Evolutionary conservation across 1,140 invertebrate genomes (phyloP), one percentile per base, ranked within the genome.

Genomic region (Drosophila baimaii): DNA sequence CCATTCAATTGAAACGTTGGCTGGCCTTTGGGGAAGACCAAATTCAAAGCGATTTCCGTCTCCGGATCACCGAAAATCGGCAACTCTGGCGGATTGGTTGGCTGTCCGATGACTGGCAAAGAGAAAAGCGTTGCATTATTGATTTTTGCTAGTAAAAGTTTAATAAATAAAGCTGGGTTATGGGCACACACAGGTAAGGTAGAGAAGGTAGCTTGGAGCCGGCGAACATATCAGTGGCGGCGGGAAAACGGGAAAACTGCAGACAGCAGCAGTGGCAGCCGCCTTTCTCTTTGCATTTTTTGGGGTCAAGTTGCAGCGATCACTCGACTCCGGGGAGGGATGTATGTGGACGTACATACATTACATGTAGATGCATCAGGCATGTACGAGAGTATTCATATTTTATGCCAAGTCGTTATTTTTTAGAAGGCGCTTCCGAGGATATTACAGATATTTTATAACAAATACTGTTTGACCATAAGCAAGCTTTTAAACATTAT

Each of bases 31-130:
- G 95, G 95, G 88, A 97, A 97, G 54, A 95, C 94, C 52, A 97
- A 93, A 74, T 95, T 95, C 69, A 98, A 91, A 54, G 95, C 94
- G 49, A 97, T 96, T 92, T 98, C 96, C 52, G 95, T 95, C 83
- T 94, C 95, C 15, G 96, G 96, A 92, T 97, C 95, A 13, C 97
- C 97, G 27, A 95, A 94, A 77, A 98, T 96, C 61, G 97, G 97
- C 75, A 98, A 92, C 81, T 96, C 95, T 71, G 93, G 91, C 29
- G 97, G 97, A 66, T 93, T 94, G 47, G 97, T 98, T 76, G 94
- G 94, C 94, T 98, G 97, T 91, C 95, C 95, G 81, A 96, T 95
- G 91, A 95, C 97, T 98, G 52, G 52, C 27, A 47, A 47, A 44
- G 27, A 52, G 51, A 23, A 54, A 33, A 66, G 51, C 63, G 35